phyloP scores from a whole-genome alignment of 2,888 invertebrate genomes.

The Caenorhabditis sp. region DNA sequence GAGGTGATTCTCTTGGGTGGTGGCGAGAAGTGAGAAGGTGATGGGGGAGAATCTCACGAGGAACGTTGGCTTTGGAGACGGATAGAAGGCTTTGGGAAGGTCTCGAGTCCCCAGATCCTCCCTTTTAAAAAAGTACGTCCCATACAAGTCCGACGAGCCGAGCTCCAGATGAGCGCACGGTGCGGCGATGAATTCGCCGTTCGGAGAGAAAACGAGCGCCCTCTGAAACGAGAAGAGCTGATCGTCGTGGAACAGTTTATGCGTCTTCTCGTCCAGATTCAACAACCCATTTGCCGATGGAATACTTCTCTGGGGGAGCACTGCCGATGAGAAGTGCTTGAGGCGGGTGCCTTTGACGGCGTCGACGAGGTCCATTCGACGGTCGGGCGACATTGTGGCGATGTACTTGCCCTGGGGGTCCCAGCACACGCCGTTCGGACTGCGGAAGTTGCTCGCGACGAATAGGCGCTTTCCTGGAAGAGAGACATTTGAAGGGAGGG shows the following conservation, averaged over 20 bases:
- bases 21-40: slow-evolving; percentile 84
- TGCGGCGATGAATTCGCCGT: slow-evolving; percentile 92
- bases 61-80: slow-evolving; percentile 87
- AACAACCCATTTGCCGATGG: slow-evolving; percentile 15
- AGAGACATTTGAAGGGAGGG: background rate
- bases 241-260: slow-evolving; percentile 91
- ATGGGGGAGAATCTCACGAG: slow-evolving; percentile 91
- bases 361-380: slow-evolving; percentile 80
- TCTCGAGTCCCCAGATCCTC: slow-evolving; percentile 84
- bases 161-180: slow-evolving; percentile 87
- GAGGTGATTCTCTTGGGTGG: slow-evolving; percentile 67
- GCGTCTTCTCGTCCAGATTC: slow-evolving; percentile 63
- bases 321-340: slow-evolving; percentile 65
- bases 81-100: slow-evolving; percentile 61
- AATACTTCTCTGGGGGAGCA: slow-evolving; percentile 45
- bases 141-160: slow-evolving; percentile 85
- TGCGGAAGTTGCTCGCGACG: slow-evolving; percentile 73
- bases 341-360: slow-evolving; percentile 78
- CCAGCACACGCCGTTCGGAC: slow-evolving; percentile 81
- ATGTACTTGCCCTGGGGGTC: slow-evolving; percentile 81
- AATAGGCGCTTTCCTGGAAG: slow-evolving; percentile 75
- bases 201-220: slow-evolving; percentile 92
- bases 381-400: slow-evolving; percentile 80
- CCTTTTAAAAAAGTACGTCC: slow-evolving; percentile 87
- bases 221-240: slow-evolving; percentile 95